Base-by-base conservation (phyloP, 1,140 invertebrate species). In the Macrobrachium rosenbergii region DNA sequence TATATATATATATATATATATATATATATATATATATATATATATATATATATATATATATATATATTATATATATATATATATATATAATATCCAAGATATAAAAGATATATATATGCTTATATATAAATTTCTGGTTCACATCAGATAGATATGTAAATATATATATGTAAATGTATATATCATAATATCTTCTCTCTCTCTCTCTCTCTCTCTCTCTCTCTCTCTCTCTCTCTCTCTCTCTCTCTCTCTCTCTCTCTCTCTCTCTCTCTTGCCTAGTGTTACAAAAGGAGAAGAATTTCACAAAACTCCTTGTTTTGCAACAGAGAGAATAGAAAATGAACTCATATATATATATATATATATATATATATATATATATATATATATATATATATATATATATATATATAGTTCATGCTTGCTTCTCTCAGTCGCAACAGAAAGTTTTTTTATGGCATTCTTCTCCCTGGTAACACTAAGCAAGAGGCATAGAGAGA, bases 311-410 rank as follows among this genome's bases (percentile, higher is more conserved):
- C n/a, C n/a, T 37, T 37, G 1, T 37, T 37, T 37, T 37, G 28
- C 1, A 3, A 37, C 28, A 37, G 28, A 37, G 28, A 37, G 28
- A 37, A 37, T 3, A 37, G 28, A 37, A 37, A 37, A 63, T 63
- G n/a, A 17, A 2, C n/a, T 17, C 2, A 5, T 63, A 5, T 63
- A 5, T 17, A 67, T 17, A 67, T 17, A 28, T 17, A 67, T 17
- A 67, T 17, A 67, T 17, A 67, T 67, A 67, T 67, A 67, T 67
- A 67, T 67, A 67, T 67, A 67, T 67, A 67, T 67, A 67, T 67
- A 67, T 67, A 67, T 67, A 67, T 67, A 67, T 67, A 67, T 67
- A 67, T 67, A 67, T 67, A 67, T 67, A 67, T 67, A 67, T 67
- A 67, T 67, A 67, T 67, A 28, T 67, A 67, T 21, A 67, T 67